These are phyloP conservation scores for Vanacampus margaritifer DNA, from an alignment of 2,113 vertebrate genomes.

Conservation along the genomic window DNA sequence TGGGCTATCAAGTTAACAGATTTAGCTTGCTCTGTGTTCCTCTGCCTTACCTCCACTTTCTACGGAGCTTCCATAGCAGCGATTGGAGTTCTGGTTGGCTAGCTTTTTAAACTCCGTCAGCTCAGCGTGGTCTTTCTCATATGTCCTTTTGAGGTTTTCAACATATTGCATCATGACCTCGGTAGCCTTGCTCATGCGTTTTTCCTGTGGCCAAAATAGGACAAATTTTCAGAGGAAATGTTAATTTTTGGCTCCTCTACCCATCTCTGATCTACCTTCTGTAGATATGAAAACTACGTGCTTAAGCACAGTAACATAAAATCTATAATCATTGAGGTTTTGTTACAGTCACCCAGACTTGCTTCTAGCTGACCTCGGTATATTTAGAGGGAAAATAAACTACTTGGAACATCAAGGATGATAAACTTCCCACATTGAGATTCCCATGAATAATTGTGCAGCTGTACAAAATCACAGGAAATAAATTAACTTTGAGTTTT, in stretches of 20 bases:
- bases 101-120: conserved; percentile 96
- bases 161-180: conserved; percentile 99
- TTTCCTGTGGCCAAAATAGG: conserved; percentile 76
- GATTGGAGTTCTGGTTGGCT: conserved; percentile 94
- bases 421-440: not conserved
- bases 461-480: not conserved
- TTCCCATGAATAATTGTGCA: not conserved
- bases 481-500: not conserved
- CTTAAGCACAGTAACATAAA: too few relatives aligned
- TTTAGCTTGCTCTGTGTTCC: not conserved
- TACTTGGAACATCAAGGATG: not conserved
- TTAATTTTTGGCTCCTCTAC: not conserved
- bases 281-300: too few relatives aligned
- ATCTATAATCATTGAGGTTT: too few relatives aligned
- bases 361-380: not conserved
- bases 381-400: not conserved
- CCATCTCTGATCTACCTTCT: too few relatives aligned
- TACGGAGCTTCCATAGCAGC: conserved; percentile 82
- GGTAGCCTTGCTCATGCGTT: conserved; percentile 95
- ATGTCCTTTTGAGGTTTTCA: conserved; percentile 94
- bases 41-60: conserved; percentile 71
- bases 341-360: too few relatives aligned
- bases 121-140: conserved; percentile 96
- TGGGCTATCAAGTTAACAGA: not conserved
- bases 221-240: not conserved